These are phyloP conservation scores for Acrocera orbiculus DNA, from an alignment of 2,888 invertebrate species.

Conservation along the genomic window DNA sequence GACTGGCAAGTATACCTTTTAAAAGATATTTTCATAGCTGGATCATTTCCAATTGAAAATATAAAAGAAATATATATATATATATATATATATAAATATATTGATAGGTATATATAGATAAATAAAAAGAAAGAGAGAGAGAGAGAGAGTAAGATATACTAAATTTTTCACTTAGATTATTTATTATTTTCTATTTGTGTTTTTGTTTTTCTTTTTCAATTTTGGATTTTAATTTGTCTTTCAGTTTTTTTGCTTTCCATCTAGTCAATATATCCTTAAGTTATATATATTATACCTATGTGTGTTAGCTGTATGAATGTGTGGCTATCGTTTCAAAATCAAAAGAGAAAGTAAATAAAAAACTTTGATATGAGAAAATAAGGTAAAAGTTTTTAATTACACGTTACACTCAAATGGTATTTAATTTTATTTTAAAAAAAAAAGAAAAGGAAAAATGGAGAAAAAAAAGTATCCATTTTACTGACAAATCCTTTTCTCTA, in stretches of 20 bases:
- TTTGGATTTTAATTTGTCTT: neutral
- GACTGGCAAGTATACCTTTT: too few species aligned
- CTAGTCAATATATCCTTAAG: neutral
- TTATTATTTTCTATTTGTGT: neutral
- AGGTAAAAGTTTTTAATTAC: conserved; percentile 12
- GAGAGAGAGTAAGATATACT: too few species aligned
- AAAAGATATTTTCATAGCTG: too few species aligned
- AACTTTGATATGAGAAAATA: conserved; percentile 4
- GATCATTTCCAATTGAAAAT: too few species aligned
- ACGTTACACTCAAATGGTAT: conserved; percentile 8
- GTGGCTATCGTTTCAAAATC: too few species aligned
- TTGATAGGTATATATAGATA: neutral
- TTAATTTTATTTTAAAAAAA: neutral
- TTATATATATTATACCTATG: too few species aligned
- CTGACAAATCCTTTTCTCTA: too few species aligned
- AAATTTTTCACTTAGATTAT: conserved; percentile 1
- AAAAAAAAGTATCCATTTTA: too few species aligned
- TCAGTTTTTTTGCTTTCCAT: neutral
- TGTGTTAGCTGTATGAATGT: too few species aligned
- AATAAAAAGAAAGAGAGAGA: neutral
- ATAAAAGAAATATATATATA: too few species aligned
- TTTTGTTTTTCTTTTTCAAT: neutral
- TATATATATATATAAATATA: neutral
- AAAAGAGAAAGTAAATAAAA: too few species aligned
- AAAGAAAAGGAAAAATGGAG: neutral